A percentile compares a stretch with the other conserved stretches of the same genome.
Evolutionary conservation across 2,113 vertebrate species (phyloP).

Genomic region (Sinosuthora webbiana): DNA sequence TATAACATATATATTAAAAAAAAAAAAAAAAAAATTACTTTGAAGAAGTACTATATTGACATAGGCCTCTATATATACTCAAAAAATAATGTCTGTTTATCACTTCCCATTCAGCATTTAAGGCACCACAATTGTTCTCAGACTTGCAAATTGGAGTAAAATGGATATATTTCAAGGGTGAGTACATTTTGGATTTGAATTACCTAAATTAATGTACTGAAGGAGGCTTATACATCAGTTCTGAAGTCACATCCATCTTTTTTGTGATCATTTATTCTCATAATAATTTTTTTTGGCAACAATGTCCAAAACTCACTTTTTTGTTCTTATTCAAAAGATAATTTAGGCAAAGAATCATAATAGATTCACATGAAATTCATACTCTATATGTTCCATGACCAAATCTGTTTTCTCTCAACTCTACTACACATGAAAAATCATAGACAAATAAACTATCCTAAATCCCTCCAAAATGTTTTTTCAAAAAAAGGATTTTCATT

Average conservation of each 20-base stretch:
- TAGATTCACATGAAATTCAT: background rate
- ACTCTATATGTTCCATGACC: background rate
- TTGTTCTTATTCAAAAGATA: background rate
- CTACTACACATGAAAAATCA: background rate
- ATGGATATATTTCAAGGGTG: background rate
- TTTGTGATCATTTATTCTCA: background rate
- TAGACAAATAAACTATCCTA: background rate
- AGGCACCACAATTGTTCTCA: background rate
- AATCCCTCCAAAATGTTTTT: fast-evolving
- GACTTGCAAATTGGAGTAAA: background rate
- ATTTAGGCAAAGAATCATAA: background rate
- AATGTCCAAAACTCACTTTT: background rate
- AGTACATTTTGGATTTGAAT: background rate
- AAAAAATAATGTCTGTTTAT: background rate
- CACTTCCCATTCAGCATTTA: background rate
- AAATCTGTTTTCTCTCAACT: background rate
- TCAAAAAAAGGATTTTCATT: background rate
- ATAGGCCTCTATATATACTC: background rate
- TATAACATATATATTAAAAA: background rate
- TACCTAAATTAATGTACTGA: background rate
- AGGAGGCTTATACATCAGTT: background rate
- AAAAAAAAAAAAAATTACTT: background rate
- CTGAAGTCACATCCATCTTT: background rate
- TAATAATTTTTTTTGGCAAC: background rate
- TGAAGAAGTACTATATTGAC: background rate